Evolutionary conservation across 2,888 invertebrate genomes (phyloP).

Genomic region (Macrosoma leucophasiata): DNA sequence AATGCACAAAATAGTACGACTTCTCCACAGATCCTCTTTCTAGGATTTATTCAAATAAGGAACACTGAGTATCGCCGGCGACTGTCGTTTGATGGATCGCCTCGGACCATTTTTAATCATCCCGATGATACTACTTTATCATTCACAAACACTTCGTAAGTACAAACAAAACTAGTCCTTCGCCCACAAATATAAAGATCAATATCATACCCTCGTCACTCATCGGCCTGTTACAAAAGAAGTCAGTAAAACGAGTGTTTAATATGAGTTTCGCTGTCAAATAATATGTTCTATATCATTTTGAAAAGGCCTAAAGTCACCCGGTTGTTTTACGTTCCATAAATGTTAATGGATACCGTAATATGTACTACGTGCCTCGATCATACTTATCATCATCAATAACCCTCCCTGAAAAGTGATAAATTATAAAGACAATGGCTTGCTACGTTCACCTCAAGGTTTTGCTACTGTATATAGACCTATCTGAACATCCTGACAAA

Average conservation of each 20-base stretch:
- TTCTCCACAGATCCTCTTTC: no score
- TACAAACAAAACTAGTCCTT: constrained; percentile 10
- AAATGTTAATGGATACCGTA: constrained; percentile 22
- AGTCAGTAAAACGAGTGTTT: constrained; percentile 32
- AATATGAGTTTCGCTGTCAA: constrained; percentile 43
- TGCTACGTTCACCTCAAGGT: constrained; percentile 30
- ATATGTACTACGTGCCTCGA: constrained; percentile 18
- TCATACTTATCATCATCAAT: constrained; percentile 28
- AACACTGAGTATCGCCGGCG: constrained; percentile 47
- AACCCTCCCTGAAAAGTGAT: constrained; percentile 35
- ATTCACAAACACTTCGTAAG: constrained; percentile 21
- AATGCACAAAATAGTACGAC: no score
- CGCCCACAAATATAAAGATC: no score
- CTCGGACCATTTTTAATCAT: constrained; percentile 65
- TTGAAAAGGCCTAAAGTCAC: constrained; percentile 20
- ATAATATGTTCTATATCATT: constrained; percentile 35
- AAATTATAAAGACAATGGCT: constrained; percentile 49
- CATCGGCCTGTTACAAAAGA: constrained; percentile 4
- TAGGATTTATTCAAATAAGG: constrained; percentile 65
- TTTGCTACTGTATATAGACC: constrained; percentile 35
- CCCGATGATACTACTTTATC: constrained; percentile 24
- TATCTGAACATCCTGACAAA: constrained; percentile 50
- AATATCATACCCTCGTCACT: no score
- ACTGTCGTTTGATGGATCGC: constrained; percentile 67
- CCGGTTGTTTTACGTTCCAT: constrained; percentile 13